Evolutionary conservation across 2,797 vertebrate genomes (phyloP), one percentile per base, ranked within the genome.

Genomic region (Pelobates cultripes): DNA sequence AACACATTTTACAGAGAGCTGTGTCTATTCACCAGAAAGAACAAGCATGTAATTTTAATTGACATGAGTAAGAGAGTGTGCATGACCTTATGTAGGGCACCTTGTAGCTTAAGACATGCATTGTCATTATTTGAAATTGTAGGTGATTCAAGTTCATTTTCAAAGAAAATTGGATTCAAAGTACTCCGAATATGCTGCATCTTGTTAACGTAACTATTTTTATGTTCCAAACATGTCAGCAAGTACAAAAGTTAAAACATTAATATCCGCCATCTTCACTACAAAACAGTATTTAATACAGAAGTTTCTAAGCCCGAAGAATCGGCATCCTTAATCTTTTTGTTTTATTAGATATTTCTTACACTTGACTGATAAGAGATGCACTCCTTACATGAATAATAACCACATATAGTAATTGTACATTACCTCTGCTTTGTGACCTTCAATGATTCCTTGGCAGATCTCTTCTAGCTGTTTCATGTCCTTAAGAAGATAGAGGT

Each of bases 361-460:
- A 51, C 47, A 3, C 47, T 2, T 28, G 28, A 28, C 28, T 28
- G 28, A 28, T 28, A 28, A 28, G 1, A 10, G 5, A 51, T 51
- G 47, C 47, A 51, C 10, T 51, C 2, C 10, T 10, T 2, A 51
- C 47, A 51, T 5, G 5, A 51, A 6, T 51, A 14, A 57, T 57
- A 4, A 57, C 55, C 9, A 57, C 4, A 7, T 57, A 57, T 51
- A 51, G 10, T 10, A 51, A 51, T 7, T 12, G 17, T 8, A 42
- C n/a, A 79, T 92, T 86, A 98, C 98, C 97, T 95, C 93, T 64
- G 94, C 86, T 3, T 94, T 93, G 64, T 97, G 92, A 0, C 85
- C 88, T 84, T 97, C 95, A 87, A 98, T 90, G 74, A 96, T 93
- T 47, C 86, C 86, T 84, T 94, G 95, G 88, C 98, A 99, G 90